phyloP scores from a whole-genome alignment of 2,113 vertebrate genomes.

The Enhydra lutris region DNA sequence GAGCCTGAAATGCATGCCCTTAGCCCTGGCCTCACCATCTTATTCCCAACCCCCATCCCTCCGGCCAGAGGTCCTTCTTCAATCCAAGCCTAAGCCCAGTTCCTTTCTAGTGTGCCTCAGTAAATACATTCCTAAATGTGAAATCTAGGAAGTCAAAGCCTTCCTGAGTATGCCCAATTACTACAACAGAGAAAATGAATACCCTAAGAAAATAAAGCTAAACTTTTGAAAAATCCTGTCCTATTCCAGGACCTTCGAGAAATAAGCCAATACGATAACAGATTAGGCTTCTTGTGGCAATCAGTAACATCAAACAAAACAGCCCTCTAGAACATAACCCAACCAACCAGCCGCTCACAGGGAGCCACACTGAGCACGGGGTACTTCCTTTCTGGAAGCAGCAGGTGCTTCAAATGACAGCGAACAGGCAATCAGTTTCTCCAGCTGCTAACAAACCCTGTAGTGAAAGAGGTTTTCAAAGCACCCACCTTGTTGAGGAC shows the following conservation, averaged over 20 bases:
- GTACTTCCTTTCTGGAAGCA: neutral
- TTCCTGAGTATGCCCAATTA: neutral
- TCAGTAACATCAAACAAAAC: neutral
- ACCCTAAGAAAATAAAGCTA: neutral
- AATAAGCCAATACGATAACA: neutral
- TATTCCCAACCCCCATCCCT: neutral
- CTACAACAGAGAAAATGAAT: neutral
- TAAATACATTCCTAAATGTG: neutral
- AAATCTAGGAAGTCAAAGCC: neutral
- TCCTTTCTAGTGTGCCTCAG: neutral
- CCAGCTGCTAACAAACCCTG: slow-evolving; percentile 10
- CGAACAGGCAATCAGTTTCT: neutral
- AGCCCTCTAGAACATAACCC: neutral
- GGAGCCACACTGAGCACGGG: neutral
- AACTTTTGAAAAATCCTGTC: neutral
- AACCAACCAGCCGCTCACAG: neutral
- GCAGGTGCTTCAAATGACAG: neutral
- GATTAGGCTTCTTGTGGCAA: neutral
- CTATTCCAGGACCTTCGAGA: neutral
- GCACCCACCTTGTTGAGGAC: slow-evolving; percentile 93
- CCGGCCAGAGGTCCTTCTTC: neutral
- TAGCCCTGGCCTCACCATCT: neutral
- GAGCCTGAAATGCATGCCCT: neutral
- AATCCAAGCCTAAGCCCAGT: neutral
- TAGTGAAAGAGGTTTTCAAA: slow-evolving; percentile 7